Evolutionary conservation across 2,113 vertebrate species (phyloP), one percentile per base, ranked within the genome.

Genomic region (Cephalopholis sonnerati): DNA sequence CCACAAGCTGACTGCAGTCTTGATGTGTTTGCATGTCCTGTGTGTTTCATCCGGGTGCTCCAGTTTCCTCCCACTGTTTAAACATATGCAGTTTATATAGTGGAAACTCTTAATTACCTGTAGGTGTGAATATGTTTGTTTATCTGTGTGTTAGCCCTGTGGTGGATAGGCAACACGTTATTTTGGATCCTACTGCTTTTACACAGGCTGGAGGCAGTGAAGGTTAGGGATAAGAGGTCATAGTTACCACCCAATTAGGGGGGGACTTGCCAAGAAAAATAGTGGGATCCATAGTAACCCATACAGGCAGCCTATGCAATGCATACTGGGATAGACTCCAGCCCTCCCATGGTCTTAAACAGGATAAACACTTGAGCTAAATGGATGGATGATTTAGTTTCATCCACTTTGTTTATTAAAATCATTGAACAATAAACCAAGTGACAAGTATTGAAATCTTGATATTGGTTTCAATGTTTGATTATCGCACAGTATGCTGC

Each of bases 91-190:
- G 17, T 50, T 62, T 36, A 50, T 36, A 32, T 17, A 6, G n/a
- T 62, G 32, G 7, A 29, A 32, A 12, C 10, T 32, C 44, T 27
- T 5, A n/a, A 16, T 3, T 54, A n/a, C 51, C 69, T 13, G 16
- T 12, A 39, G 50, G 61, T 51, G 41, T 81, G 51, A 16, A 39
- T 58, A 11, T 36, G n/a, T 39, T 53, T 59, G 66, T 79, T 29
- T 41, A 17, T 22, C 55, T 62, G 25, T 68, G 79, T 24, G 54
- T 57, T 44, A 12, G 9, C 32, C 24, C 11, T 24, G 29, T 29
- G 64, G 74, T 20, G 25, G 15, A 64, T 9, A 44, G 11, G 41
- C 41, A 44, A 44, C 10, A 0, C 11, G 41, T 44, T 7, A 36
- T 36, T 36, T 36, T 36, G 32, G 1, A 36, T 36, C 32, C 32